These are phyloP conservation scores for Vidua chalybeata DNA, from an alignment of 2,113 vertebrate genomes.

Conservation along the genomic window DNA sequence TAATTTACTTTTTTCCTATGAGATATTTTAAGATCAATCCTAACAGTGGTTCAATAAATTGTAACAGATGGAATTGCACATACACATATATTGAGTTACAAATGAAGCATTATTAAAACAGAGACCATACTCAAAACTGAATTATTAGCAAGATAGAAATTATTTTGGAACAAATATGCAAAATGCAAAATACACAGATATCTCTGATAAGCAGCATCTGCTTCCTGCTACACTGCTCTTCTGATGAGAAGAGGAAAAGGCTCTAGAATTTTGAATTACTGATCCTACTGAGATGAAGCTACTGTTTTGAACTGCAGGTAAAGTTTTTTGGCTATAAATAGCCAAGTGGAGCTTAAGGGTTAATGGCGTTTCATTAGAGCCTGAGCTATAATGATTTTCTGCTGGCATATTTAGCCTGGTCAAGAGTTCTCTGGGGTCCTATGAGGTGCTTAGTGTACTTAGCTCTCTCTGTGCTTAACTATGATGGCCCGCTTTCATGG, in stretches of 20 bases:
- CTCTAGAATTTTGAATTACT: constrained; percentile 11
- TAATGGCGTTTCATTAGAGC: constrained; percentile 45
- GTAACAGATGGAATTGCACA: constrained; percentile 60
- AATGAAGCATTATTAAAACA: constrained; percentile 42
- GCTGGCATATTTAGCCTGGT: constrained; percentile 42
- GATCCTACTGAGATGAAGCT: background rate
- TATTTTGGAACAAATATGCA: constrained; percentile 34
- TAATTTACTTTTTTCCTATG: constrained; percentile 70
- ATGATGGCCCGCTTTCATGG: background rate
- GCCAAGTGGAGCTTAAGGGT: constrained; percentile 35
- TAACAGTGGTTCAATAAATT: constrained; percentile 70
- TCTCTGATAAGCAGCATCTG: constrained; percentile 32
- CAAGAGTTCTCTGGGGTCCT: constrained; percentile 39
- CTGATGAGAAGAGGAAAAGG: background rate
- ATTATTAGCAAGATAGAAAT: constrained; percentile 40
- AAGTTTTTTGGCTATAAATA: constrained; percentile 33
- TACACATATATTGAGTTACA: constrained; percentile 43
- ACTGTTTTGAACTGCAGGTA: background rate
- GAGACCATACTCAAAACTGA: constrained; percentile 42
- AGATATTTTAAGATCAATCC: constrained; percentile 75
- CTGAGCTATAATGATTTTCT: background rate
- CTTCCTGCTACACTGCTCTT: background rate
- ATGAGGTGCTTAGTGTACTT: constrained; percentile 25
- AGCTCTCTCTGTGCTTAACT: constrained; percentile 10
- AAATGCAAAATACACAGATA: constrained; percentile 44